Conservation (phyloP, 2,888 invertebrate genomes). For the Ochropleura plecta region DNA sequence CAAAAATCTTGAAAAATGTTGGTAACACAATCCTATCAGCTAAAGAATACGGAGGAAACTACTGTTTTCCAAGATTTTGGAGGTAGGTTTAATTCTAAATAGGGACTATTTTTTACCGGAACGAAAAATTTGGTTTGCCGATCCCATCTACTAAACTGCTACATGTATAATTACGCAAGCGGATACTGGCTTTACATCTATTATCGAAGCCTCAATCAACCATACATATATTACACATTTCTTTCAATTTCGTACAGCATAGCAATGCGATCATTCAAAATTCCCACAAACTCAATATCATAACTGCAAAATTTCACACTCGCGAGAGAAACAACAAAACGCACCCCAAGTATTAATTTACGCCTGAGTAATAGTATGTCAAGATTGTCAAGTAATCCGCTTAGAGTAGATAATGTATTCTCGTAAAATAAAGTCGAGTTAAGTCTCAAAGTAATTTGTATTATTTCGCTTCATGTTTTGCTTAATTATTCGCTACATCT, state of each 20-base stretch:
- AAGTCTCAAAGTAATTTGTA: conserved; percentile 87
- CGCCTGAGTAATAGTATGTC: conserved; percentile 73
- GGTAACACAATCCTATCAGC: not conserved
- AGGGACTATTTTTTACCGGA: not conserved
- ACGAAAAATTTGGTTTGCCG: not conserved
- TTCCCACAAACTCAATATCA: conserved; percentile 26
- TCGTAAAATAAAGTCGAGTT: conserved; percentile 83
- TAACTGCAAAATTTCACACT: conserved; percentile 52
- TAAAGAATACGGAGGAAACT: not conserved
- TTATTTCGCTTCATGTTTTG: conserved; percentile 87
- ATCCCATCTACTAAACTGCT: not conserved
- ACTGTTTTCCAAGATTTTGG: too few relatives aligned
- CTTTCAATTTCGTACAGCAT: not conserved
- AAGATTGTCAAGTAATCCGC: conserved; percentile 78
- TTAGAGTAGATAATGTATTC: conserved; percentile 79
- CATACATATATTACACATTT: too few relatives aligned
- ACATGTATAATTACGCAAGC: not conserved
- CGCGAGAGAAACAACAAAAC: conserved; percentile 53
- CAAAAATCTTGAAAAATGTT: not conserved
- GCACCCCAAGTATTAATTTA: conserved; percentile 68
- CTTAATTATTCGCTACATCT: conserved; percentile 87
- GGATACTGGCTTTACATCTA: not conserved
- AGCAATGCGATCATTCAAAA: conserved; percentile 11
- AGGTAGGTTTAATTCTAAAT: not conserved
- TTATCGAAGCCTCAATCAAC: not conserved